Conservation (phyloP, 2,113 vertebrate species). For the Thunnus maccoyii region DNA sequence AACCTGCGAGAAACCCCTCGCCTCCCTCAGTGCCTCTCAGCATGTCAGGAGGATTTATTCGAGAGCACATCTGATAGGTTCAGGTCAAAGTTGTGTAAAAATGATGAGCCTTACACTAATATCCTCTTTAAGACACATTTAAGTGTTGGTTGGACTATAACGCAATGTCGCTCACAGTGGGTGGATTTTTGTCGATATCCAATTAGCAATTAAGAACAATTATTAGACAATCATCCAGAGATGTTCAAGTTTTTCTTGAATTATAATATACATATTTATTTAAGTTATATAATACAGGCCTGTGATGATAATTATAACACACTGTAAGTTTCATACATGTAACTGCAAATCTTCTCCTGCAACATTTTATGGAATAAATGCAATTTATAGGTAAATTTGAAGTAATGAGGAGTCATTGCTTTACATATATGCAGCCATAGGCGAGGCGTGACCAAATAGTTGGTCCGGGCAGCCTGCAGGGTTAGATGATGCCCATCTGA, state of each 20-base stretch:
- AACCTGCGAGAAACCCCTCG: background rate
- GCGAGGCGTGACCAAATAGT: conserved; percentile 20
- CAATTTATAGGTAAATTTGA: no score
- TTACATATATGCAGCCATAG: background rate
- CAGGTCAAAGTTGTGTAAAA: background rate
- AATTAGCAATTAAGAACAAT: background rate
- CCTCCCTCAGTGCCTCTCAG: conserved; percentile 3
- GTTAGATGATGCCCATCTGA: conserved; percentile 38
- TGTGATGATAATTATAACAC: background rate
- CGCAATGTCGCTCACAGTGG: background rate
- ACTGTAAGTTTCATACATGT: no score
- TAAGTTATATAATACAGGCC: background rate
- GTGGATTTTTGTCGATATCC: background rate
- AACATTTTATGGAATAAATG: no score
- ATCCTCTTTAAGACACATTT: background rate
- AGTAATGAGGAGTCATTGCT: background rate
- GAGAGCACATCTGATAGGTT: conserved; percentile 24
- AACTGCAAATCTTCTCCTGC: background rate
- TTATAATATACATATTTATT: no score
- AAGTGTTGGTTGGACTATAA: background rate
- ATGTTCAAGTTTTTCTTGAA: background rate
- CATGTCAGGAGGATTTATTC: conserved; percentile 18
- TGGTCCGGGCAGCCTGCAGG: background rate
- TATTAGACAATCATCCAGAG: background rate
- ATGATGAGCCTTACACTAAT: background rate